phyloP scores from a whole-genome alignment of 2,797 vertebrate genomes.

The Hemitrygon akajei region DNA sequence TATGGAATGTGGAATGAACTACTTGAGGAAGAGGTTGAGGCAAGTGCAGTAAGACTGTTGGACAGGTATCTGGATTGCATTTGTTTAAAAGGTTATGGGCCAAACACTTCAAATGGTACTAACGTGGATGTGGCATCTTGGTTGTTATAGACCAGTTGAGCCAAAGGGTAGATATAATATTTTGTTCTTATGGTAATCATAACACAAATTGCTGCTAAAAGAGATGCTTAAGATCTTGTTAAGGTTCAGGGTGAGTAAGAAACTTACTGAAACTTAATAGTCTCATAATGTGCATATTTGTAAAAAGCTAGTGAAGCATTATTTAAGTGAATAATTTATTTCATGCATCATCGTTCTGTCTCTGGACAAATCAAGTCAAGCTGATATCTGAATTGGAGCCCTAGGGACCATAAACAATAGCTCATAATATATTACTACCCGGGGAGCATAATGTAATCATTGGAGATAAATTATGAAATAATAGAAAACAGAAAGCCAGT shows the following conservation, averaged over 20 bases:
- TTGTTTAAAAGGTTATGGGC: too few relatives aligned
- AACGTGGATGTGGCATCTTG: too few relatives aligned
- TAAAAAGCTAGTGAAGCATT: background rate
- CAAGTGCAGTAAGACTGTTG: too few relatives aligned
- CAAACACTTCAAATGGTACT: too few relatives aligned
- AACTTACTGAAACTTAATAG: background rate
- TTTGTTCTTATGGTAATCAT: background rate
- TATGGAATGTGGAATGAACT: too few relatives aligned
- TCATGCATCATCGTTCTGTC: background rate
- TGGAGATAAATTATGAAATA: background rate
- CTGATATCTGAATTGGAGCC: background rate
- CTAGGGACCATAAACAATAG: background rate
- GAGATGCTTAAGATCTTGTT: background rate
- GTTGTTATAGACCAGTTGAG: too few relatives aligned
- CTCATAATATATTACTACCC: background rate
- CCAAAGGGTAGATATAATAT: background rate
- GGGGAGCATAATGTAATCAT: background rate
- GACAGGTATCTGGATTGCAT: too few relatives aligned
- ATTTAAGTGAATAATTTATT: background rate
- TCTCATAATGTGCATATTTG: background rate
- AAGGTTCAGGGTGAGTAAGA: background rate
- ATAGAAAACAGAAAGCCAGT: background rate
- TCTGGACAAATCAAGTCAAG: background rate
- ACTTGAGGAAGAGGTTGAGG: too few relatives aligned
- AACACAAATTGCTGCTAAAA: background rate